These are phyloP conservation scores for Sphenodon punctatus DNA, from an alignment of 2,797 vertebrate species.

Conservation along the genomic window DNA sequence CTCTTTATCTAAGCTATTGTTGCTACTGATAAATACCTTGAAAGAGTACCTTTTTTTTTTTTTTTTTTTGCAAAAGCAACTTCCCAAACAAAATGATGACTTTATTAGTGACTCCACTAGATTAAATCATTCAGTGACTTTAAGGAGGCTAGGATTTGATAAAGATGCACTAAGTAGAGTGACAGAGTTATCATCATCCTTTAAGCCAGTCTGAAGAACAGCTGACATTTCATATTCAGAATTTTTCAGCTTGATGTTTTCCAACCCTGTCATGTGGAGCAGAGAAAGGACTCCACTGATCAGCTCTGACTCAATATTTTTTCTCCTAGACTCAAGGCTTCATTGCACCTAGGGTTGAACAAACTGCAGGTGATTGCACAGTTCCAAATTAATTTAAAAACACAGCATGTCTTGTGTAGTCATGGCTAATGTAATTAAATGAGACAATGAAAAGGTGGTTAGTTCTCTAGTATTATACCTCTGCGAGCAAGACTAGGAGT, in stretches of 20 bases:
- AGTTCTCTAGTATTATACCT: constrained; percentile 76
- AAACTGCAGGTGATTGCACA: background rate
- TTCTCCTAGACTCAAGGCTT: background rate
- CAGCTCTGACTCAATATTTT: background rate
- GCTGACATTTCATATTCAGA: background rate
- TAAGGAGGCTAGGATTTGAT: too few species aligned
- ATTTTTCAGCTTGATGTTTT: background rate
- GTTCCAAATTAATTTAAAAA: constrained; percentile 19
- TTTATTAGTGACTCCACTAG: too few species aligned
- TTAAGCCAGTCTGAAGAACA: background rate
- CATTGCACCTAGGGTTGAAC: background rate
- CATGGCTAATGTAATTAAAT: background rate
- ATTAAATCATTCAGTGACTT: too few species aligned
- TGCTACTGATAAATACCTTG: too few species aligned
- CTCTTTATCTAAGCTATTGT: too few species aligned
- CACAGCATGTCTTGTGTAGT: background rate
- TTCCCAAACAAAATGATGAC: too few species aligned
- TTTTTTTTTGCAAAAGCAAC: too few species aligned
- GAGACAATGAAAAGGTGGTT: background rate
- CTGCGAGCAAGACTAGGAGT: constrained; percentile 79
- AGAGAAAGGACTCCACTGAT: background rate
- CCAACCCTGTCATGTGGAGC: background rate
- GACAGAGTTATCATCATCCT: too few species aligned
- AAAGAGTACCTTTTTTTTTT: too few species aligned
- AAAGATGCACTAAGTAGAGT: too few species aligned